These are phyloP conservation scores for Barnardius zonarius DNA, from an alignment of 2,113 vertebrate genomes.

Conservation along the genomic window DNA sequence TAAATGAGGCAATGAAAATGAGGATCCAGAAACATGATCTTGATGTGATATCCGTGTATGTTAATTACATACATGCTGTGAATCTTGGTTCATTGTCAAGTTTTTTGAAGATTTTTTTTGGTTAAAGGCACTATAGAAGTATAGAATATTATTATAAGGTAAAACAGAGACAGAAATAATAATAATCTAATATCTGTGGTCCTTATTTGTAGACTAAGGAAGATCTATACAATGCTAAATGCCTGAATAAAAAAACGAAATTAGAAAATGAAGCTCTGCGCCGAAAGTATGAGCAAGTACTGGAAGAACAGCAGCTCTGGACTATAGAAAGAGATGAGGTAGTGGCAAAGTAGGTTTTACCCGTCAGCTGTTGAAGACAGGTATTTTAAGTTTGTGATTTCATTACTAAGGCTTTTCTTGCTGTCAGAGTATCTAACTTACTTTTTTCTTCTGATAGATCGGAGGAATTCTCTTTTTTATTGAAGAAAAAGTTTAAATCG, in stretches of 20 bases:
- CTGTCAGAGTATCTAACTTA: background rate
- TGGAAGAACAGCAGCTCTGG: background rate
- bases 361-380: background rate
- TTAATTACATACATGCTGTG: background rate
- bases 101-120: background rate
- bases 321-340: background rate
- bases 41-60: background rate
- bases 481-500: slow-evolving; percentile 44
- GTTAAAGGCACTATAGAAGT: background rate
- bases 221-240: background rate
- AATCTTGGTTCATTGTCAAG: background rate
- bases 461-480: background rate
- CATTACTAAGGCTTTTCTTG: background rate
- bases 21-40: background rate
- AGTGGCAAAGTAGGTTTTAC: slow-evolving; percentile 50
- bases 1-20: background rate
- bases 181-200: background rate
- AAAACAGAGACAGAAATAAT: background rate
- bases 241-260: slow-evolving; percentile 11
- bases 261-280: background rate
- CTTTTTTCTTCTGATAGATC: slow-evolving; percentile 31
- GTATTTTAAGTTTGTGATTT: background rate
- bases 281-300: background rate
- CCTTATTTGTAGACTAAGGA: slow-evolving; percentile 38
- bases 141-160: background rate